A percentile compares a stretch with the other conserved stretches of the same genome.
Evolutionary conservation across 1,140 invertebrate species (phyloP).

Genomic region (Meteorus sp.): DNA sequence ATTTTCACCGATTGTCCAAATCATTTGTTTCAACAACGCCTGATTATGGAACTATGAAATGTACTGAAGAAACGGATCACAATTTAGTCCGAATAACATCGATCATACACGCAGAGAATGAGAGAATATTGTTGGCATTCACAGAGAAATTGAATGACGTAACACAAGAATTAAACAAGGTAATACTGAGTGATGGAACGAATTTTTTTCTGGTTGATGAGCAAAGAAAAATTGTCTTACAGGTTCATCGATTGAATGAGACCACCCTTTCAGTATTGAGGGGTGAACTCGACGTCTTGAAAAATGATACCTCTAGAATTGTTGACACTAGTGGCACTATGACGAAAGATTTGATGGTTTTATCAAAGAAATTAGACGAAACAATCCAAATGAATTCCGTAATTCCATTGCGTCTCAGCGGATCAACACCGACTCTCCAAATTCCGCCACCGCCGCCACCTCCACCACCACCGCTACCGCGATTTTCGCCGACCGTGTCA

Average conservation of each 20-base stretch:
- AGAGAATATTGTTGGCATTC: slow-evolving; percentile 7
- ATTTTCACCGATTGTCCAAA: too few relatives aligned
- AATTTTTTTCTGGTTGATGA: too few relatives aligned
- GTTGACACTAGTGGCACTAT: slow-evolving; percentile 30
- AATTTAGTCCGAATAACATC: too few relatives aligned
- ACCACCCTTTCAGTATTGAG: slow-evolving; percentile 27
- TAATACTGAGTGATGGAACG: too few relatives aligned
- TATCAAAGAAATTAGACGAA: slow-evolving; percentile 29
- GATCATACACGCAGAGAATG: too few relatives aligned
- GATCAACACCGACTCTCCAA: background rate
- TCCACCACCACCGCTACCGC: slow-evolving; percentile 28
- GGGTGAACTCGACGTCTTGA: slow-evolving; percentile 29
- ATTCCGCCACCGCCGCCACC: slow-evolving; percentile 24
- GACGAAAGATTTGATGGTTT: slow-evolving; percentile 32
- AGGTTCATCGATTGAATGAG: slow-evolving; percentile 29
- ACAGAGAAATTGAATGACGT: slow-evolving; percentile 35
- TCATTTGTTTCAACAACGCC: too few relatives aligned
- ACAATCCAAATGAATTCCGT: background rate
- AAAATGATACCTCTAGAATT: slow-evolving; percentile 28
- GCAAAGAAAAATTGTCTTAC: too few relatives aligned
- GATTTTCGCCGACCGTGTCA: slow-evolving; percentile 15
- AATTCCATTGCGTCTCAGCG: slow-evolving; percentile 4
- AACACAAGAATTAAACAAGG: slow-evolving; percentile 36
- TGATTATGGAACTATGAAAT: too few relatives aligned
- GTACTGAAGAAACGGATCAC: too few relatives aligned